phyloP scores from a whole-genome alignment of 2,797 vertebrate genomes.

The Hybognathus amarus region DNA sequence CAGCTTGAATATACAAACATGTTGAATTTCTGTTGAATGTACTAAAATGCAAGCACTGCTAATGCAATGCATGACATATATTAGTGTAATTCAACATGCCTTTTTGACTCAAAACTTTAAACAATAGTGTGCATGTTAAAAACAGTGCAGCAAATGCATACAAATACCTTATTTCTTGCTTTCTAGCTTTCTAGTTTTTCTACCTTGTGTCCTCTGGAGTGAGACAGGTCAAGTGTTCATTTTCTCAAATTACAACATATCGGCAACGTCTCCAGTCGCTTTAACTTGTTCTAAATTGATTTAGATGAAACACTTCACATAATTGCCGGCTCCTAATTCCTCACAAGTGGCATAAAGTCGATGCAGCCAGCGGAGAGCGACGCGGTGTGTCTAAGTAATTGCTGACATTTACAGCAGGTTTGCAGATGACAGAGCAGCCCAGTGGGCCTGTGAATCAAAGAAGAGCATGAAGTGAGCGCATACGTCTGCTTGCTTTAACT shows the following conservation, averaged over 20 bases:
- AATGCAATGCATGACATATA: background rate
- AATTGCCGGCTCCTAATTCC: slow-evolving; percentile 46
- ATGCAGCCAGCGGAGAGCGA: slow-evolving; percentile 52
- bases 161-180: too few relatives aligned
- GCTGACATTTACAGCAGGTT: slow-evolving; percentile 65
- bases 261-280: background rate
- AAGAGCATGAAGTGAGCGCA: slow-evolving; percentile 17
- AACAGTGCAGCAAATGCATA: background rate
- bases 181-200: background rate
- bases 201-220: background rate
- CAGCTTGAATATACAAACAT: background rate
- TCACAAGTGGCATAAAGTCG: slow-evolving; percentile 47
- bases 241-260: slow-evolving; percentile 6
- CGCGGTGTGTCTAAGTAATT: slow-evolving; percentile 63
- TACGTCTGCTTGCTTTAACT: background rate
- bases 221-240: slow-evolving; percentile 32
- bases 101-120: background rate
- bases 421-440: slow-evolving; percentile 66
- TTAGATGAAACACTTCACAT: slow-evolving; percentile 41
- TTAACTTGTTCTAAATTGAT: slow-evolving; percentile 28
- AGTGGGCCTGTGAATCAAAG: slow-evolving; percentile 51
- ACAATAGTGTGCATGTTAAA: background rate
- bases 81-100: background rate
- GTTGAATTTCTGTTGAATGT: background rate
- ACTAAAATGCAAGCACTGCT: background rate